Evolutionary conservation across 2,113 vertebrate species (phyloP).

Genomic region (Sciurus niger): DNA sequence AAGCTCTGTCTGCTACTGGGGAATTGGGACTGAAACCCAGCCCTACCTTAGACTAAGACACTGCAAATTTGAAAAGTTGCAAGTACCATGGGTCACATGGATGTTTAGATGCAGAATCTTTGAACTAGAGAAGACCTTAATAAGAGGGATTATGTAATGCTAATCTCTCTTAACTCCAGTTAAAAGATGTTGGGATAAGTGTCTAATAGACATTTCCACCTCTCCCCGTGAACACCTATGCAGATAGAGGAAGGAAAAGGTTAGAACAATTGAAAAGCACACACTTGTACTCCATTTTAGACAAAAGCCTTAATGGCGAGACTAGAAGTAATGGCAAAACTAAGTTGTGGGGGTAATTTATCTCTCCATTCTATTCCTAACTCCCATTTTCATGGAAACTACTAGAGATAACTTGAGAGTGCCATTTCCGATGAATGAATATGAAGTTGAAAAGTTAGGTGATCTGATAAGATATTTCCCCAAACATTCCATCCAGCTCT

Average conservation of each 20-base stretch:
- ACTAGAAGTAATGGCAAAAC: neutral
- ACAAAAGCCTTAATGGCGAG: neutral
- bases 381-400: neutral
- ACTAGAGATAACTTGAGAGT: neutral
- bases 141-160: neutral
- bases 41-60: neutral
- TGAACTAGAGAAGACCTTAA: neutral
- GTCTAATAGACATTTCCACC: neutral
- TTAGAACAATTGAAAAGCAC: neutral
- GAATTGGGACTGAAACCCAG: slow-evolving; percentile 50
- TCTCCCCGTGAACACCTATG: neutral
- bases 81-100: fast-evolving
- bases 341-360: too few species aligned
- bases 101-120: neutral
- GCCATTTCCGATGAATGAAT: neutral
- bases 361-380: neutral
- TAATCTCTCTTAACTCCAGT: neutral
- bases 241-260: neutral
- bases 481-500: neutral
- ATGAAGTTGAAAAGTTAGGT: neutral
- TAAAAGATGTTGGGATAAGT: neutral
- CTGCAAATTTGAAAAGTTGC: neutral
- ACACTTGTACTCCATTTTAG: neutral
- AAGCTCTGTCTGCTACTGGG: neutral
- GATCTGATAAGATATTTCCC: neutral